Evolutionary conservation across 2,797 vertebrate genomes (phyloP).

Genomic region (Acomys russatus): DNA sequence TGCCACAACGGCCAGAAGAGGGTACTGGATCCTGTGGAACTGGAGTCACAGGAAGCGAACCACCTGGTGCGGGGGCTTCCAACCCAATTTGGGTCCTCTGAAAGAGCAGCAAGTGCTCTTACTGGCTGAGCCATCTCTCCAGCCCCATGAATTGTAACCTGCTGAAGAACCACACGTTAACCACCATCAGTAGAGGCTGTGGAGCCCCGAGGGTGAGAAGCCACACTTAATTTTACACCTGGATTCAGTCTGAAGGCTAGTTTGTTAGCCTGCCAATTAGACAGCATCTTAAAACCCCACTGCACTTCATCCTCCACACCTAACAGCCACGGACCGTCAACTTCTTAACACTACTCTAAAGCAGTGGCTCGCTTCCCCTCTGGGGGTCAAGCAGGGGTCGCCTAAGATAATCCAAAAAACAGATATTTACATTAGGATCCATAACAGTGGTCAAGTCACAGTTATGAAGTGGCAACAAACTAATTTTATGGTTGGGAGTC

Average conservation of each 20-base stretch:
- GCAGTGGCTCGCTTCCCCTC: not conserved
- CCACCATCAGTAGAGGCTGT: not conserved
- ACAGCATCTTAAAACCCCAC: not conserved
- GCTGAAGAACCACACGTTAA: constrained; percentile 51
- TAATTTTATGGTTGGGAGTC: not conserved
- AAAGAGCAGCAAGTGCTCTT: not conserved
- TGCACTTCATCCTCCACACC: not conserved
- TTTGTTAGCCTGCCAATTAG: constrained; percentile 35
- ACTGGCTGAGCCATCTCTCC: not conserved
- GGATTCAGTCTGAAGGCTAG: not conserved
- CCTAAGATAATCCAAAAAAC: not conserved
- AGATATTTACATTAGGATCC: not conserved
- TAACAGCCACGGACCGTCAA: not conserved
- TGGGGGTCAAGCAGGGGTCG: no score
- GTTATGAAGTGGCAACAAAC: not conserved
- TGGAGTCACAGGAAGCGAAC: not conserved
- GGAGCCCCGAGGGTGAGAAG: not conserved
- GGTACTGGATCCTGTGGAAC: not conserved
- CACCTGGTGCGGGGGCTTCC: not conserved
- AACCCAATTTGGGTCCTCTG: not conserved
- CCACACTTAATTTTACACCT: not conserved
- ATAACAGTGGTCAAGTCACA: not conserved
- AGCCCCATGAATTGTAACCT: not conserved
- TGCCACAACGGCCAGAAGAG: not conserved
- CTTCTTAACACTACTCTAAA: constrained; percentile 48